A percentile compares a stretch with the other conserved stretches of the same genome.
These are phyloP conservation scores for Macaria liturata DNA, from an alignment of 2,888 invertebrate species.

Conservation along the genomic window DNA sequence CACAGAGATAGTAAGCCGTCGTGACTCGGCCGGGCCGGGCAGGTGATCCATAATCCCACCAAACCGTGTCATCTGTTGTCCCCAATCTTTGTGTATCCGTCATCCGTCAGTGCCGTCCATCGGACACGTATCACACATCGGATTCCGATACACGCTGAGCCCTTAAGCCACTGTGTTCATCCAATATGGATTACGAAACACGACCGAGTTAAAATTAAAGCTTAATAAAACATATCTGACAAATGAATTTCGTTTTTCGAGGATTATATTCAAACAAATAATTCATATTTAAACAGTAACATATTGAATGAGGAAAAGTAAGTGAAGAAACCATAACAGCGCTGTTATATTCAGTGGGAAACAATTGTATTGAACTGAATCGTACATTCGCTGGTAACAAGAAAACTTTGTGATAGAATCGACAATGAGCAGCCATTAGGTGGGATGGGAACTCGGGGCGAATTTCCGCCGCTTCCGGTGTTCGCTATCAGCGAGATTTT, in stretches of 20 bases:
- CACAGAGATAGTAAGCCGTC: too few species aligned
- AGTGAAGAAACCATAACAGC: constrained; percentile 18
- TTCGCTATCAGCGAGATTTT: constrained; percentile 56
- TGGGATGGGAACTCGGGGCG: constrained; percentile 42
- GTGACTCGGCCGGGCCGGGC: too few species aligned
- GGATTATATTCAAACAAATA: too few species aligned
- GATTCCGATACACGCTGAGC: constrained; percentile 30
- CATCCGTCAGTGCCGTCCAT: constrained; percentile 28
- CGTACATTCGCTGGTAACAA: constrained; percentile 41
- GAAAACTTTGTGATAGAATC: constrained; percentile 48
- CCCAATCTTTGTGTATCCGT: constrained; percentile 29
- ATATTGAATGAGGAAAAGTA: neutral
- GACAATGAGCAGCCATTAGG: constrained; percentile 47
- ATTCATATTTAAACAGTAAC: too few species aligned
- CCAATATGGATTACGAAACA: constrained; percentile 2
- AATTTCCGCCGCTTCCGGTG: constrained; percentile 57
- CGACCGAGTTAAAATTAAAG: constrained; percentile 1
- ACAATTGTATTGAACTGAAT: constrained; percentile 27
- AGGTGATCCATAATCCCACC: constrained; percentile 23
- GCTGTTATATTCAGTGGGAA: constrained; percentile 26
- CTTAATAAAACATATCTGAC: too few species aligned
- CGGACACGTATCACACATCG: constrained; percentile 19
- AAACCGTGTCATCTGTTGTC: constrained; percentile 29
- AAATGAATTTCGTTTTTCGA: too few species aligned
- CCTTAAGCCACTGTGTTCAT: constrained; percentile 31